phyloP scores from a whole-genome alignment of 2,113 vertebrate species.

The Megalops atlanticus region DNA sequence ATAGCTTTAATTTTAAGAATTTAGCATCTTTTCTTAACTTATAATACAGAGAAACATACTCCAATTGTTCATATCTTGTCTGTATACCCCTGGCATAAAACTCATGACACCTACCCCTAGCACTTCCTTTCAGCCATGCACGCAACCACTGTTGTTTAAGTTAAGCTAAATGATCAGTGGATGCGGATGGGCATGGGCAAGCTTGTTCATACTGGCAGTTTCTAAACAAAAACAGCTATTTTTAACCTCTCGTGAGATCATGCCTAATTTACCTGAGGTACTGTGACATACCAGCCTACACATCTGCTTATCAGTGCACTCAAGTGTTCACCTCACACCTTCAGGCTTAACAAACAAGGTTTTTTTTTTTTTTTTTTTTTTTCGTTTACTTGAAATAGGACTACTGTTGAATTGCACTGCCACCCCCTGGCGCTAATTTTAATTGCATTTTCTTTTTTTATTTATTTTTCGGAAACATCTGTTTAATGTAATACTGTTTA shows the following conservation, averaged over 20 bases:
- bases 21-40: no score
- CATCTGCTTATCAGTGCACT: conserved; percentile 2
- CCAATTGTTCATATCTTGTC: no score
- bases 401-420: not conserved
- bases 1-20: no score
- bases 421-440: not conserved
- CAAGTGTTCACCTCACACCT: not conserved
- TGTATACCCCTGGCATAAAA: no score
- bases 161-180: no score
- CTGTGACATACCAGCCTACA: not conserved
- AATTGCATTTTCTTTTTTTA: not conserved
- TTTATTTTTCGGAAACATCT: not conserved
- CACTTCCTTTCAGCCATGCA: no score
- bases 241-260: not conserved
- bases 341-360: not conserved
- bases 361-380: not conserved
- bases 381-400: not conserved
- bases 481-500: no score
- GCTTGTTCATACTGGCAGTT: no score
- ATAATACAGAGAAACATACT: no score
- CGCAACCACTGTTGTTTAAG: no score
- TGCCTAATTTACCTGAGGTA: not conserved
- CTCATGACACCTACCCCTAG: no score
- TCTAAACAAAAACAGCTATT: not conserved
- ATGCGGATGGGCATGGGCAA: not conserved